Base-by-base conservation (phyloP, 2,113 vertebrate genomes). In the Tautogolabrus adspersus region DNA sequence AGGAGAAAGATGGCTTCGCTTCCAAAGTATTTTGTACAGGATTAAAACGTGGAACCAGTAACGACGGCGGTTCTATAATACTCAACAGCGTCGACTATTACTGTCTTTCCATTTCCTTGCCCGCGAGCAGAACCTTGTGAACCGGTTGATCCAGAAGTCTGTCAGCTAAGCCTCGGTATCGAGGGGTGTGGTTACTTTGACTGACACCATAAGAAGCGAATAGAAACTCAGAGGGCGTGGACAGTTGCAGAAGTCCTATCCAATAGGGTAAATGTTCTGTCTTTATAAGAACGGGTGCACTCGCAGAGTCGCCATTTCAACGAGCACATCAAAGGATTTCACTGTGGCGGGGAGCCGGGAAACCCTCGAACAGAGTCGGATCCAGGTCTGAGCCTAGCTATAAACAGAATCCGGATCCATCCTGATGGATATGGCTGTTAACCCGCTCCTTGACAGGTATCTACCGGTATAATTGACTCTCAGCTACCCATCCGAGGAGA, bases 371-470 rank as follows among this genome's bases (percentile, higher is more conserved):
- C 82, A 74, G 85, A 82, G 77, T 88, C 83, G 91, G 88, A 88
- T 88, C 87, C 89, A 72, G 88, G 82, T 84, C 88, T 78, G 82
- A 80, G 76, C 88, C 74, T 90, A 87, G 60, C 75, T 72, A 58
- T 66, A 91, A 92, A 90, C 87, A 75, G 83, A 94, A 94, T 95
- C 93, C 93, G 93, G 93, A 94, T 93, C 93, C 93, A 95, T 95
- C 94, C 90, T 80, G 77, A 94, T 94, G 94, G 94, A 95, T 87
- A 93, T 93, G 93, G 94, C 93, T 72, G 63, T 94, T 83, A 93
- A 93, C 90, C 89, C 93, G 87, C 91, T 81, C 73, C 80, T 93
- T 92, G 93, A 95, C 93, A 95, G 94, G 94, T 95, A 95, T 93
- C 90, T 89, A 93, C 83, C 69, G 93, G 93, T 90, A 88, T 84